These are phyloP conservation scores for Coelinius sp. DNA, from an alignment of 2,888 invertebrate genomes.

Conservation along the genomic window DNA sequence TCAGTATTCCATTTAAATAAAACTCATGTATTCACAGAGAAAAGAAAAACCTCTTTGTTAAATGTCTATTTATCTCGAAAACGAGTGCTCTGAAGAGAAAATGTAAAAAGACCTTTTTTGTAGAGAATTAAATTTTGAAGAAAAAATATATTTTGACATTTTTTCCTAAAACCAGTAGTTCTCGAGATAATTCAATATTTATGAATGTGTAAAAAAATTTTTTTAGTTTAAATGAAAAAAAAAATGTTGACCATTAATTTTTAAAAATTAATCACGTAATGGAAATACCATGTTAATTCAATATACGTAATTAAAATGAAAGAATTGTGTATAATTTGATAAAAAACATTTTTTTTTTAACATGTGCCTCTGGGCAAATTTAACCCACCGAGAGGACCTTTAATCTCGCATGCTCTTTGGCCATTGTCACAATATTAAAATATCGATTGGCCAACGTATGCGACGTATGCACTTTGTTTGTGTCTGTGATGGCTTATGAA, in stretches of 20 bases:
- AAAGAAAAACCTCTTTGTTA: too few relatives aligned
- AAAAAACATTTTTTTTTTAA: not conserved
- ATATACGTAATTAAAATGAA: not conserved
- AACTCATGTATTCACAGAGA: too few relatives aligned
- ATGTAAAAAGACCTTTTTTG: too few relatives aligned
- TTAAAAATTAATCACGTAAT: not conserved
- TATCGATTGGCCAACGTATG: constrained; percentile 70
- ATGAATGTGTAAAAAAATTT: too few relatives aligned
- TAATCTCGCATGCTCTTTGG: constrained; percentile 52
- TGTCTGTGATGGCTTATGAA: constrained; percentile 20
- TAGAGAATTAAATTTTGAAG: too few relatives aligned
- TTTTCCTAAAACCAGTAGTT: too few relatives aligned
- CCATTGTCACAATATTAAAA: constrained; percentile 69
- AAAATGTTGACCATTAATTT: not conserved
- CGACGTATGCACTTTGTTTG: constrained; percentile 70
- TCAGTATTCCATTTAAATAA: too few relatives aligned
- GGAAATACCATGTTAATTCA: not conserved
- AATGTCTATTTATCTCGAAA: too few relatives aligned
- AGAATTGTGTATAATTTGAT: not conserved
- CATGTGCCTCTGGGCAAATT: constrained; percentile 30
- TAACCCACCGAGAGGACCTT: constrained; percentile 52
- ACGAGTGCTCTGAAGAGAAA: too few relatives aligned
- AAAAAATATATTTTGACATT: too few relatives aligned
- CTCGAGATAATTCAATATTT: too few relatives aligned
- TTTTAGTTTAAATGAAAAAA: too few relatives aligned